Base-by-base conservation (phyloP, 1,140 invertebrate species). In the Procambarus clarkii region DNA sequence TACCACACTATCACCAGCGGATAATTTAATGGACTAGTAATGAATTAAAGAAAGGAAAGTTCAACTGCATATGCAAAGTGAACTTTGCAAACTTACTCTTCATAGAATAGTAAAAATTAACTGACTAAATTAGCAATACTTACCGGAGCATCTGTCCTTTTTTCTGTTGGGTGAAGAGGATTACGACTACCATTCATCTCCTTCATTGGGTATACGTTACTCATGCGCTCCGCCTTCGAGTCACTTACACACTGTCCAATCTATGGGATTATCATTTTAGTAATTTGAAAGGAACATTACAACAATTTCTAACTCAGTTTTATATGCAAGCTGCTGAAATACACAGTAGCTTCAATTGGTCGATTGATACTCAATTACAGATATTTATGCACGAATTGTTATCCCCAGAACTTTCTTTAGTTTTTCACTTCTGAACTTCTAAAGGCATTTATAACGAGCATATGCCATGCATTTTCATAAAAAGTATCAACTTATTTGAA, bases 191-290 rank as follows among this genome's bases (percentile, higher is more conserved):
- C 91, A 89, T 93, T 93, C 91, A 92, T 86, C 83, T 92, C 85
- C 83, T 89, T 90, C 83, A 93, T 87, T 8, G 78, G 88, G 74
- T 86, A 85, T 18, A 93, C 77, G 34, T 78, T 80, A 24, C 48
- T 87, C 11, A 11, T 74, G 60, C 71, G 94, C 92, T 94, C 90
- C 93, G 93, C 88, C 91, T 54, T 86, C 46, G 82, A 92, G 92
- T 93, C 92, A 86, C 93, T 92, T 2, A 92, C 81, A 79, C 92
- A 93, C 69, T 94, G 93, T 91, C 92, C 92, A 93, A 91, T 83
- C 83, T 92, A 76, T 54, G 45, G 60, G 69, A 71, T 92, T 45
- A n/a, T 54, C 13, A 54, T 5, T 54, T 0, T 54, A 54, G 50
- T 54, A 9, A 9, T 54, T 54, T 3, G 4, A 54, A 54, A 54